Base-by-base conservation (phyloP, 2,113 vertebrate species). In the Leucopsar rothschildi region DNA sequence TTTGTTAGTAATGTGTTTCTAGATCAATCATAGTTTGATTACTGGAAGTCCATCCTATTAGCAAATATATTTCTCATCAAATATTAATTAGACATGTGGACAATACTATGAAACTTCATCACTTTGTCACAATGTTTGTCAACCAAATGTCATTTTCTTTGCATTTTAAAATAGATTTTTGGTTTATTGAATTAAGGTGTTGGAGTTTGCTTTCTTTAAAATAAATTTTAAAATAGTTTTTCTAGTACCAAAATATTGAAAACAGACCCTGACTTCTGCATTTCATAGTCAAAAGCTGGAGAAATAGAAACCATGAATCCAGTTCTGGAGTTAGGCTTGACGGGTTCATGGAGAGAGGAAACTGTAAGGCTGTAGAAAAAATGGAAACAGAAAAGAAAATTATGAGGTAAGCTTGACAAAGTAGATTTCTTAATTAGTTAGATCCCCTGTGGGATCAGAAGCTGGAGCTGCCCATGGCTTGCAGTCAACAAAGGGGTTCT, bases 11-110 rank as follows among this genome's bases (percentile, higher is more conserved):
- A 40, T 85, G 80, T 89, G 66, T 91, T 91, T 81, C 71, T 94
- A 88, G 95, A 98, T 97, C 94, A 82, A 96, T 98, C 95, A 71
- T 95, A 69, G 96, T 97, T 97, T 96, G 96, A 97, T 97, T 98
- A 97, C 91, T 90, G 90, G 94, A 97, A 97, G 95, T 97, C 90
- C 97, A 60, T 90, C 92, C 85, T 73, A 47, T 96, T 98, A 97
- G 94, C 96, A 97, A 93, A 95, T 97, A 86, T 94, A 93, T 93
- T 97, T 97, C 90, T 97, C 79, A 95, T 97, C 90, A 97, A 89
- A 94, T 97, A 97, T 96, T 97, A 97, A 95, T 97, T 97, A 95
- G 90, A 89, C 75, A 60, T 69, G 35, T 64, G 75, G 94, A 84
- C 44, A n/a, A 24, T 68, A 64, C 31, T 14, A 53, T 42, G n/a